Evolutionary conservation across 2,797 vertebrate genomes (phyloP).

Genomic region (Pantherophis vulpinus): DNA sequence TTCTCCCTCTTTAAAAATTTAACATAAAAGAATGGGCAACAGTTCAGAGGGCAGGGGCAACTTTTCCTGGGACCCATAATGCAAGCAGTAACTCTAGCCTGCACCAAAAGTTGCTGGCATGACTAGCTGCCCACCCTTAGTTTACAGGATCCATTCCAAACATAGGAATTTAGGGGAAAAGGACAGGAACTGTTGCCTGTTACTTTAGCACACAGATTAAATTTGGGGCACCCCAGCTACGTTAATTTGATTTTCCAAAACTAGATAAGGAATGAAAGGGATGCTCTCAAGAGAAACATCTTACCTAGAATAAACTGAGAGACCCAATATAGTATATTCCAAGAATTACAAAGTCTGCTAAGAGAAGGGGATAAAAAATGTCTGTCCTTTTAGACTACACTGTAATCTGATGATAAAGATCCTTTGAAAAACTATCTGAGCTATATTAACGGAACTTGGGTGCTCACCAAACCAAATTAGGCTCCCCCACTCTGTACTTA

Average conservation of each 20-base stretch:
- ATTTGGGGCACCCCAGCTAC: constrained; percentile 26
- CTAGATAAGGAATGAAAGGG: background rate
- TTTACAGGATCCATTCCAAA: background rate
- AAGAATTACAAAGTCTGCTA: background rate
- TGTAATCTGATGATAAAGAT: background rate
- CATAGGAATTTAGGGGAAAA: background rate
- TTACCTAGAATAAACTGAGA: background rate
- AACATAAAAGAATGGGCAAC: constrained; percentile 37
- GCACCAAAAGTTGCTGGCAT: background rate
- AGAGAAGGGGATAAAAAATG: background rate
- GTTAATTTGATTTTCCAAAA: constrained; percentile 20
- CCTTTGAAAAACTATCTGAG: background rate
- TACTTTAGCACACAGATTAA: constrained; percentile 12
- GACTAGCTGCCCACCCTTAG: background rate
- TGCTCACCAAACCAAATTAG: constrained; percentile 8
- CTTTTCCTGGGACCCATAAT: constrained; percentile 7
- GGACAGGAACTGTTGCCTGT: constrained; percentile 26
- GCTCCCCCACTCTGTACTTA: constrained; percentile 28
- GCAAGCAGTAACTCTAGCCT: background rate
- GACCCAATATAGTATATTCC: background rate
- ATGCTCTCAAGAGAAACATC: background rate
- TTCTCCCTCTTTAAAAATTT: constrained; percentile 25
- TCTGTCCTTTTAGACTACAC: background rate
- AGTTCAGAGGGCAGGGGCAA: constrained; percentile 19
- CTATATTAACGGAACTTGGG: constrained; percentile 23